Evolutionary conservation across 2,888 invertebrate genomes (phyloP), one percentile per base, ranked within the genome.

Genomic region (Dryadula phaetusa): DNA sequence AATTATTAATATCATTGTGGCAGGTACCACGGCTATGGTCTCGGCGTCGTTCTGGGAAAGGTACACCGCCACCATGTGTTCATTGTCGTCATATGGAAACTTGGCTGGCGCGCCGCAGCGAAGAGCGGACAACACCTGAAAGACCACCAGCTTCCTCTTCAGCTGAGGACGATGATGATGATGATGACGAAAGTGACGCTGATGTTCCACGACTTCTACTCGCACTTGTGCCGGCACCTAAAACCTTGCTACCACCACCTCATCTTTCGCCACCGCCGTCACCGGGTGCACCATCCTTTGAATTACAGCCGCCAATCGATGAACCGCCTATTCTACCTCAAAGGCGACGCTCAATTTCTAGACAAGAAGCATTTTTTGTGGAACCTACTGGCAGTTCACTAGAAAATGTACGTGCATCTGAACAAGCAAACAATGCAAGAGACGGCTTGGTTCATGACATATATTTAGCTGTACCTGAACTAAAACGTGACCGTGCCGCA

Each of bases 401-500:
- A 58, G 96, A 96, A 80, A 96, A 95, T 80, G 94, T 96, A 18
- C 94, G 94, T 66, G 94, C 92, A 0, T 94, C 94, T 0, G 88
- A 87, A 65, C 84, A 87, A 72, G 86, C 83, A 1, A 82, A 81
- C 42, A 80, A 74, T 75, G 87, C 77, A 68, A 87, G 78, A 73
- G 92, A 89, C 75, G 79, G 82, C 25, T 77, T 94, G 56, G 95
- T 96, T 7, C 94, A 95, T 70, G 96, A 96, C 77, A 95, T 96
- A 72, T 96, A 96, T 82, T 88, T 97, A 52, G 95, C 96, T 67
- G 97, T 97, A 70, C 97, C 97, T 46, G 97, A 97, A 78, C 85
- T 97, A 74, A 96, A 95, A 82, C 94, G 97, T 28, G 97, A 97
- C 82, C 95, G 97, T 18, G 97, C 97, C 18, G 97, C 97, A 37